phyloP scores from a whole-genome alignment of 2,797 vertebrate species.

The Melanotaenia maccullochi region DNA sequence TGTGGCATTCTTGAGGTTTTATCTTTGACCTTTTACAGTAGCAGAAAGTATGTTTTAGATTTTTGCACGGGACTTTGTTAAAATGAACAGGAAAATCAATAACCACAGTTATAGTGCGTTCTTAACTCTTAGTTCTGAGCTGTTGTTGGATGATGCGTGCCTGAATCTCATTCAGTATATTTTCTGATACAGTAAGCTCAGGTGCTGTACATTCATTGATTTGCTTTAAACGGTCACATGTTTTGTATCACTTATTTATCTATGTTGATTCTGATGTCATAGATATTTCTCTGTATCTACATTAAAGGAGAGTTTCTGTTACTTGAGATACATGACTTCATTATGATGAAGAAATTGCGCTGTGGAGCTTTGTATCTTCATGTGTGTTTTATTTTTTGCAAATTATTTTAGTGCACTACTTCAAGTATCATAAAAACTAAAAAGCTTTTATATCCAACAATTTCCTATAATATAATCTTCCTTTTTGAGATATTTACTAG shows the following conservation, averaged over 20 bases:
- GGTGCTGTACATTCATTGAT: conserved; percentile 1
- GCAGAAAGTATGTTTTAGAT: not conserved
- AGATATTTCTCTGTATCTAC: not conserved
- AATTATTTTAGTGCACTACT: not conserved
- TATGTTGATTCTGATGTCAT: conserved; percentile 9
- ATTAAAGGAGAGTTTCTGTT: conserved; percentile 1
- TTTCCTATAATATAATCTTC: not conserved
- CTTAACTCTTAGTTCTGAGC: not conserved
- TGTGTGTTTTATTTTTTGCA: not conserved
- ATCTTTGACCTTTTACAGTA: not conserved
- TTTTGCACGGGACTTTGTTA: not conserved
- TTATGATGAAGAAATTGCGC: not conserved
- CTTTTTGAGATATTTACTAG: conserved; percentile 6
- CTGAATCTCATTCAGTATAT: no score
- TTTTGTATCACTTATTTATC: conserved; percentile 6
- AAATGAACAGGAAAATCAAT: not conserved
- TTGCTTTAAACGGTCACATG: not conserved
- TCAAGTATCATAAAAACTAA: not conserved
- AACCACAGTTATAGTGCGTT: not conserved
- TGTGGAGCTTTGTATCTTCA: not conserved
- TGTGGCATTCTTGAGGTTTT: not conserved
- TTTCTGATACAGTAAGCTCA: not conserved
- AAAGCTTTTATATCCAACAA: no score
- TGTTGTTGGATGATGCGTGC: not conserved
- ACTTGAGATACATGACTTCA: not conserved